Base-by-base conservation (phyloP, 2,113 vertebrate genomes). In the Motacilla alba region DNA sequence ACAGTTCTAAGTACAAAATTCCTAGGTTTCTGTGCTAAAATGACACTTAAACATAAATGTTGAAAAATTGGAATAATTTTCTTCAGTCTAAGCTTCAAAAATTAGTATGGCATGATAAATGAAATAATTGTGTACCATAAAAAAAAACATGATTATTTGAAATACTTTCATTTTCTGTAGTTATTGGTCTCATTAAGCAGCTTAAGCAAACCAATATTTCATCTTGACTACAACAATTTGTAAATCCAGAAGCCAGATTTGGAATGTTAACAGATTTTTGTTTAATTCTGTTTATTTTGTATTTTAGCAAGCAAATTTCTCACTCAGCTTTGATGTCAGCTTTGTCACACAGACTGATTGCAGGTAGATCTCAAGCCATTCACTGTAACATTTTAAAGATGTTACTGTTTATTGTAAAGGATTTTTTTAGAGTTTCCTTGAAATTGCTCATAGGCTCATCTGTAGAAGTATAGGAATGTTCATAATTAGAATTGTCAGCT, bases 111-210 rank as follows among this genome's bases (percentile, higher is more conserved):
- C 41, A 43, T 91, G 78, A 87, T 62, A 89, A 93, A 95, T 80
- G 49, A 79, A 90, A 66, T 73, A n/a, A 89, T 91, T 89, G 19
- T 93, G 28, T 85, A 33, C n/a, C 2, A 0, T 44, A 41, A 66
- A 23, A 55, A 55, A 82, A 66, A 89, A 58, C 67, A 83, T 46
- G 7, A 41, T 90, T 95, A 80, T 87, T 58, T 73, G 62, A 93
- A 91, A 73, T 79, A 31, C 31, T 94, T 95, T 82, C 12, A 73
- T 89, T 53, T 66, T 93, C 47, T 92, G 2, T 91, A n/a, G 76
- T 82, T 94, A 72, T 82, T 93, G 90, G 81, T 77, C 43, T 87
- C 75, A 93, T 91, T 95, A 94, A 79, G 19, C 70, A 79, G 55
- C 33, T 76, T 93, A 83, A 90, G 60, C 50, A 93, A 88, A 85